Evolutionary conservation across 1,140 invertebrate species (phyloP).

Genomic region (Dufourea novaeangliae): DNA sequence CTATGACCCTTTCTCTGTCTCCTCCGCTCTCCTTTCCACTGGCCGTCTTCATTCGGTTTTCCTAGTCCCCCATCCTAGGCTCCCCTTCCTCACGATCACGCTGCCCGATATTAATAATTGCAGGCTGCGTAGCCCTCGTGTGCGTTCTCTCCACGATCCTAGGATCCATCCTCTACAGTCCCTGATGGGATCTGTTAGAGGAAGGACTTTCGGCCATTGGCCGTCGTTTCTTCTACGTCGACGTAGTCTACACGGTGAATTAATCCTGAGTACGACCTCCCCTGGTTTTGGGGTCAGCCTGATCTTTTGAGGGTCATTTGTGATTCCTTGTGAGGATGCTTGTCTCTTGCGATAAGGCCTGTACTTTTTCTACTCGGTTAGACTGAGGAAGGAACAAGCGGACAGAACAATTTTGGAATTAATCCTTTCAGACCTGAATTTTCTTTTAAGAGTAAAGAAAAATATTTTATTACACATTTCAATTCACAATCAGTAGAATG

Average conservation of each 20-base stretch:
- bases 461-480: too few relatives aligned
- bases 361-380: too few relatives aligned
- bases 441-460: too few relatives aligned
- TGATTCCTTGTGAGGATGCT: background rate
- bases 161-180: too few relatives aligned
- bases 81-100: conserved; percentile 55
- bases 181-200: background rate
- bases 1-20: conserved; percentile 50
- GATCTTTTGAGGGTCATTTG: background rate
- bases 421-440: too few relatives aligned
- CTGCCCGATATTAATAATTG: conserved; percentile 68
- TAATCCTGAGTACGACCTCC: conserved; percentile 7
- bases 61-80: conserved; percentile 16
- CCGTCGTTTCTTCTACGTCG: conserved; percentile 7
- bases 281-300: background rate
- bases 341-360: background rate
- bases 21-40: conserved; percentile 18
- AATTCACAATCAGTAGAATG: too few relatives aligned
- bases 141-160: conserved; percentile 32
- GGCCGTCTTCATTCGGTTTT: conserved; percentile 22
- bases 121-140: conserved; percentile 55
- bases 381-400: too few relatives aligned
- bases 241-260: conserved; percentile 8
- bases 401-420: too few relatives aligned
- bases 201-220: background rate